Evolutionary conservation across 2,888 invertebrate species (phyloP).

Genomic region (Omphaloscelis lunosa): DNA sequence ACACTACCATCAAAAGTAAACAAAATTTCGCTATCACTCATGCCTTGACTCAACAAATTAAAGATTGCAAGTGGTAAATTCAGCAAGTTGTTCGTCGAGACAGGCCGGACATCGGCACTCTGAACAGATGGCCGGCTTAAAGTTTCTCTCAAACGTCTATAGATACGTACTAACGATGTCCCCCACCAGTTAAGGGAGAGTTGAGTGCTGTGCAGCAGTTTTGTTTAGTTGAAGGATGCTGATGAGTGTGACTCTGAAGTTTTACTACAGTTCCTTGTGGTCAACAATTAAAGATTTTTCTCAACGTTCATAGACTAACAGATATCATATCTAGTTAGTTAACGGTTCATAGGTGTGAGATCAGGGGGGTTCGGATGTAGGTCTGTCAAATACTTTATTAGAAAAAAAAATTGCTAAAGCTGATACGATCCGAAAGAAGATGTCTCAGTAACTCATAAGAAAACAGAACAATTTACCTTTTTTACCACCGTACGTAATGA

Average conservation of each 20-base stretch:
- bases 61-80: conserved; percentile 70
- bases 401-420: no score
- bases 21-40: not conserved
- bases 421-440: no score
- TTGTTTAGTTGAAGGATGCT: conserved; percentile 21
- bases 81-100: conserved; percentile 63
- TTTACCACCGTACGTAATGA: no score
- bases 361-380: no score
- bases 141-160: conserved; percentile 60
- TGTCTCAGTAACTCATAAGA: no score
- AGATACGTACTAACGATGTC: conserved; percentile 52
- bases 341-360: no score
- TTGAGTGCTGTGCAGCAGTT: conserved; percentile 27
- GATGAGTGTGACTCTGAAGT: not conserved
- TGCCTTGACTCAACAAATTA: conserved; percentile 47
- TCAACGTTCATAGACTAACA: not conserved
- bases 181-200: conserved; percentile 24
- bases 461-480: no score
- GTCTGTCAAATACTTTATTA: no score
- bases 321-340: no score
- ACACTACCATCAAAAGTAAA: not conserved
- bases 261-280: not conserved
- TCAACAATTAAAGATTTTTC: not conserved
- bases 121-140: conserved; percentile 68
- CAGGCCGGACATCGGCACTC: conserved; percentile 62